These are phyloP conservation scores for Oryzias melastigma DNA, from an alignment of 2,113 vertebrate species.

Conservation along the genomic window DNA sequence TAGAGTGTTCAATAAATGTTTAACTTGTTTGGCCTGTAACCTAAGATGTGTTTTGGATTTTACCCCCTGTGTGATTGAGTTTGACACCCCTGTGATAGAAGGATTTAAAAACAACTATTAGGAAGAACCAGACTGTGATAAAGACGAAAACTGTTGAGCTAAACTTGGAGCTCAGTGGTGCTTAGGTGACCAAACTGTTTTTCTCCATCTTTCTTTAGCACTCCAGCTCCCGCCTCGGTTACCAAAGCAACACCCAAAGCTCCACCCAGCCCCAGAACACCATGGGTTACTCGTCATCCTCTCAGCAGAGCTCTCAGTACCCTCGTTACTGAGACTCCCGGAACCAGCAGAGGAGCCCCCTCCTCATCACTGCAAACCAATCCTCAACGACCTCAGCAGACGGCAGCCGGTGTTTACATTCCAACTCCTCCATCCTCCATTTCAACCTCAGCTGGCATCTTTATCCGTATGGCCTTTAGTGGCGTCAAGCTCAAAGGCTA, in stretches of 20 bases:
- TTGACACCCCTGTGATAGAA: too few relatives aligned
- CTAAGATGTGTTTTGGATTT: too few relatives aligned
- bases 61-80: too few relatives aligned
- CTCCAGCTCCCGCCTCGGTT: constrained; percentile 93
- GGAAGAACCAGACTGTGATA: too few relatives aligned
- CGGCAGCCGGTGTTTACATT: constrained; percentile 8
- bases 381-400: background rate
- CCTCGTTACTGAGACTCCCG: constrained; percentile 86
- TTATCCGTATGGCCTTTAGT: background rate
- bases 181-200: background rate
- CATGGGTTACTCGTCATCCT: constrained; percentile 91
- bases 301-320: constrained; percentile 96
- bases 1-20: too few relatives aligned
- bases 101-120: too few relatives aligned
- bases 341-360: constrained; percentile 42
- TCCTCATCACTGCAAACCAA: constrained; percentile 16
- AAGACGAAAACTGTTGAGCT: too few relatives aligned
- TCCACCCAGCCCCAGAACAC: constrained; percentile 93
- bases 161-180: too few relatives aligned
- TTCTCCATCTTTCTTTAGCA: constrained; percentile 75
- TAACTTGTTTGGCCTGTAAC: too few relatives aligned
- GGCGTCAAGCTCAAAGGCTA: background rate
- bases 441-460: constrained; percentile 15
- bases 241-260: constrained; percentile 98
- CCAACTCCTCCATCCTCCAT: constrained; percentile 10